phyloP scores from a whole-genome alignment of 2,113 vertebrate genomes.

The Proterorhinus semilunaris region DNA sequence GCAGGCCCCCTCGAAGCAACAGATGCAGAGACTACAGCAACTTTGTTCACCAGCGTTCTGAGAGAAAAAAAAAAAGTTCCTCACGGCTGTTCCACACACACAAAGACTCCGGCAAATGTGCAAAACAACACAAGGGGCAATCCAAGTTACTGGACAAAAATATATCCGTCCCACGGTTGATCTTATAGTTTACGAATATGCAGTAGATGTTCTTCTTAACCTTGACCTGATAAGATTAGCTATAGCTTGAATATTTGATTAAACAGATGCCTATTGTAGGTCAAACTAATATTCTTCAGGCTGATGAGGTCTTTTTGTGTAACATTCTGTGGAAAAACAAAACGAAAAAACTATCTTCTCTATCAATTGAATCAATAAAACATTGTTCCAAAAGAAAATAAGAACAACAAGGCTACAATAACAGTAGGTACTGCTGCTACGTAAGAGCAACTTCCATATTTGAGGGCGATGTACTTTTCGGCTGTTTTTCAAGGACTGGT shows the following conservation, averaged over 20 bases:
- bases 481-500: conserved; percentile 20
- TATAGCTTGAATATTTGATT: too few species aligned
- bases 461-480: conserved; percentile 10
- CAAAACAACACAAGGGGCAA: conserved; percentile 35
- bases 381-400: too few species aligned
- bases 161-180: background rate
- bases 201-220: background rate
- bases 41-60: conserved; percentile 38
- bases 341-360: too few species aligned
- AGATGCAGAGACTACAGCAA: conserved; percentile 67
- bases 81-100: conserved; percentile 53
- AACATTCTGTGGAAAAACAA: background rate
- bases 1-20: conserved; percentile 71
- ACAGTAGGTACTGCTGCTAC: background rate
- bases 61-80: conserved; percentile 22
- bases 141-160: background rate
- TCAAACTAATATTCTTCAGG: too few species aligned
- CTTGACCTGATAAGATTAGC: too few species aligned
- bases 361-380: too few species aligned
- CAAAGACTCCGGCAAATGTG: conserved; percentile 40
- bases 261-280: too few species aligned
- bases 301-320: conserved; percentile 39
- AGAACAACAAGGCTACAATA: too few species aligned
- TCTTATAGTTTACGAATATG: background rate
- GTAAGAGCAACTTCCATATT: conserved; percentile 5